phyloP scores from a whole-genome alignment of 2,113 vertebrate genomes.

The Mobula hypostoma region DNA sequence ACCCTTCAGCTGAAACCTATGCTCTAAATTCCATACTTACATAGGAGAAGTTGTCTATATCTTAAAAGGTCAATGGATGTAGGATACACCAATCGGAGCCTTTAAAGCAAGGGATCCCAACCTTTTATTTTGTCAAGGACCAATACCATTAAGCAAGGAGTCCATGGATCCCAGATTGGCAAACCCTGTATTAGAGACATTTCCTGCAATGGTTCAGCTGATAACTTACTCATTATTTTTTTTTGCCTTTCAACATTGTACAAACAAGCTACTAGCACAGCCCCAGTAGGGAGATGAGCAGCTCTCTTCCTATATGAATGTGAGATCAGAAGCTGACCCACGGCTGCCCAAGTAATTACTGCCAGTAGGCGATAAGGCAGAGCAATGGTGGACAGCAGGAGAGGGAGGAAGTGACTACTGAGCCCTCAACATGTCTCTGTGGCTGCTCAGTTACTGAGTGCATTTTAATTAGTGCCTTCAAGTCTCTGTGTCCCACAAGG shows the following conservation, averaged over 20 bases:
- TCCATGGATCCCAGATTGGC: too few relatives aligned
- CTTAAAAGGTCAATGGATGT: not conserved
- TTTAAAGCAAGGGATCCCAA: not conserved
- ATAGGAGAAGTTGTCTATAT: not conserved
- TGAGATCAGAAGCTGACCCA: not conserved
- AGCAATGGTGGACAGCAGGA: not conserved
- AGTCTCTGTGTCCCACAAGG: not conserved
- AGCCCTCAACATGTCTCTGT: not conserved
- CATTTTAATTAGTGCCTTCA: not conserved
- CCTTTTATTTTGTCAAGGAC: too few relatives aligned
- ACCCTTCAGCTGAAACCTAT: not conserved
- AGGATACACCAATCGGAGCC: not conserved
- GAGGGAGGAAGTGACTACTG: not conserved
- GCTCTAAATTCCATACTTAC: not conserved
- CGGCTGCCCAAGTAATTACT: slow-evolving; percentile 25
- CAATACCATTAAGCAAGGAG: too few relatives aligned
- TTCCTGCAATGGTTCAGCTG: not conserved
- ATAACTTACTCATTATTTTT: not conserved
- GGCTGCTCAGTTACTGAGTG: not conserved
- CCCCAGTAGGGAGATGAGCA: not conserved
- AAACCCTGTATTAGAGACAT: too few relatives aligned
- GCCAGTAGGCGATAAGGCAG: not conserved
- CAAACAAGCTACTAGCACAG: not conserved
- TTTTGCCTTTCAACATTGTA: not conserved
- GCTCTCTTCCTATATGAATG: not conserved